Base-by-base conservation (phyloP, 2,888 invertebrate species). In the Julus scandinavius region DNA sequence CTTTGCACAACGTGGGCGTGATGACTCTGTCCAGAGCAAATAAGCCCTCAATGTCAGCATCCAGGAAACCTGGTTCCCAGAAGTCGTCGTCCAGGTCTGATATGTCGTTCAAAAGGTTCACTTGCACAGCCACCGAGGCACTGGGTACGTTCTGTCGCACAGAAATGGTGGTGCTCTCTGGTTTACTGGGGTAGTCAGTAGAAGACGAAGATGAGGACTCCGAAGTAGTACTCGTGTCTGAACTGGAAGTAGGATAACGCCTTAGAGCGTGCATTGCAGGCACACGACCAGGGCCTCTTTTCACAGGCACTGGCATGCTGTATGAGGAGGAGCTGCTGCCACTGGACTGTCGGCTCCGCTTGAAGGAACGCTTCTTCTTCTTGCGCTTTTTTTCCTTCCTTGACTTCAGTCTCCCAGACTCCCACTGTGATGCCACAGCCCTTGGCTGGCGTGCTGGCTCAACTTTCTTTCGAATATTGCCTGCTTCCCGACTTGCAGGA, bases 41-140 rank as follows among this genome's bases (percentile, higher is more conserved):
- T 9, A 87, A 20, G 7, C 41, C 85, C 85, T 85, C 80, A 20
- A 88, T 41, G 29, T 49, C 88, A 2, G 50, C 38, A 17, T 88
- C 88, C 86, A 88, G 20, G 29, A 88, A 86, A 1, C 88, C 88
- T 13, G 88, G 88, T 50, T 88, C 86, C 88, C 88, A 88, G 58
- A 85, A 86, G 17, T 85, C 54, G 45, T 89, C 89, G 15, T 89
- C 89, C 45, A 89, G 86, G 17, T 89, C 89, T 4, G 89, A 89
- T 17, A 89, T 88, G 58, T 89, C 89, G 58, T 89, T 89, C 45
- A 89, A 45, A 17, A 89, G 49, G 58, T 89, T 89, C 9, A 89
- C 86, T 50, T 89, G 89, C 20, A 89, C 85, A 7, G 89, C 89
- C 49, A 89, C 89, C 11, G 89, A 89, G n/a, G 89, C 89, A 63